Evolutionary conservation across 1,140 invertebrate species (phyloP).

Genomic region (Oscheius sp.): DNA sequence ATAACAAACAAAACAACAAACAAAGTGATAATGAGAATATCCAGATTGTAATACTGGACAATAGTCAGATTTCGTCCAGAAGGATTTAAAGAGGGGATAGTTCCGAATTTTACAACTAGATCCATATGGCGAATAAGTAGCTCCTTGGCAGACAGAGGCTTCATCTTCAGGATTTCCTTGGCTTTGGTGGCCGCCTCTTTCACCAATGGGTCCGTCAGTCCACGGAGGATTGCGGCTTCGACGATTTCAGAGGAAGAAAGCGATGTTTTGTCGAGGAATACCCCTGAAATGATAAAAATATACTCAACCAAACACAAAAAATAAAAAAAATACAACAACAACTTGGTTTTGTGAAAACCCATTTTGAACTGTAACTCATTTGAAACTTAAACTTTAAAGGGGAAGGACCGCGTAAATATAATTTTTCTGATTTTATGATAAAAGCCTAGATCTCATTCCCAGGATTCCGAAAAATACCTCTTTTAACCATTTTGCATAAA

Average conservation of each 20-base stretch:
- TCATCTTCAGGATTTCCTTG: not conserved
- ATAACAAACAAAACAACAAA: not conserved
- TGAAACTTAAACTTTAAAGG: no score
- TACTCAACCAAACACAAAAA: no score
- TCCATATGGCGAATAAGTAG: not conserved
- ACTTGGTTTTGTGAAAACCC: no score
- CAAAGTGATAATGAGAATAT: not conserved
- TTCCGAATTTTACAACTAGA: slow-evolving; percentile 2
- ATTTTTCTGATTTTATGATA: no score
- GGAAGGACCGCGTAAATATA: no score
- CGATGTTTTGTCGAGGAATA: not conserved
- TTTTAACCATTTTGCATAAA: no score
- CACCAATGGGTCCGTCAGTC: not conserved
- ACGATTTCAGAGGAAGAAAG: not conserved
- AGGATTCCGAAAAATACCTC: no score
- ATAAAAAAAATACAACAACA: no score
- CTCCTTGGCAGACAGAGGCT: not conserved
- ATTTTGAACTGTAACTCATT: no score
- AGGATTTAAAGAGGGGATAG: not conserved
- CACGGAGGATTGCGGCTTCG: not conserved
- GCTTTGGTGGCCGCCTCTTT: not conserved
- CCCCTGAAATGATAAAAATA: slow-evolving; percentile 1
- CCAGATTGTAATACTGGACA: slow-evolving; percentile 9
- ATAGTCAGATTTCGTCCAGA: not conserved
- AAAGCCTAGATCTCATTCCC: no score